Percentiles rank a stretch among this genome's conserved stretches.
phyloP scores from a whole-genome alignment of 2,113 vertebrate genomes.

The Stigmatopora nigra region DNA sequence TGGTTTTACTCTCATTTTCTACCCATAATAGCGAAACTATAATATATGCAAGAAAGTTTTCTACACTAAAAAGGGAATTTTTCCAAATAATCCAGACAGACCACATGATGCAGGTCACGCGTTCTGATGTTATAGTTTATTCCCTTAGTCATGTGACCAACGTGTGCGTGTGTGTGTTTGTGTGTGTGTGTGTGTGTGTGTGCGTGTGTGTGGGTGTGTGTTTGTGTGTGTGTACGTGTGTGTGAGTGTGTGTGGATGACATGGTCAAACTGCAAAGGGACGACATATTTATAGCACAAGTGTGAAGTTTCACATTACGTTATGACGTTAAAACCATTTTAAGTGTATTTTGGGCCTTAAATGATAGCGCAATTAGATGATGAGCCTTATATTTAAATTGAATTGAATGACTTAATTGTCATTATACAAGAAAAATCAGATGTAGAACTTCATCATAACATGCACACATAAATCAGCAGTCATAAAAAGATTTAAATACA shows the following conservation, averaged over 20 bases:
- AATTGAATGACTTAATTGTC: no score
- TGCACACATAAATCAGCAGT: no score
- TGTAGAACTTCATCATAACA: no score
- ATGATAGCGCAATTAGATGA: not conserved
- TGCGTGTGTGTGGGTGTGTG: not conserved
- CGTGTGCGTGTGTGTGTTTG: not conserved
- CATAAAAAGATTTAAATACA: no score
- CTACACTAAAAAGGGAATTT: not conserved
- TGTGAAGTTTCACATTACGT: conserved; percentile 66
- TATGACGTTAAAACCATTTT: conserved; percentile 26
- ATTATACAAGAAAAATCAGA: no score
- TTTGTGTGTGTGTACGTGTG: not conserved
- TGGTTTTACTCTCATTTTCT: not conserved
- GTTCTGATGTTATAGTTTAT: not conserved
- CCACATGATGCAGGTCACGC: not conserved
- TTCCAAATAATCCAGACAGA: not conserved
- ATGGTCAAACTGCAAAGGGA: conserved; percentile 36
- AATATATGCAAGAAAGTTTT: no score
- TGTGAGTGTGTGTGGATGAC: conserved; percentile 3
- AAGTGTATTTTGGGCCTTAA: not conserved
- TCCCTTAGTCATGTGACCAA: not conserved
- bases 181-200: not conserved
- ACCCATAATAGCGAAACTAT: conserved; percentile 23
- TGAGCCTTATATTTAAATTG: not conserved
- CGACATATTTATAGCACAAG: conserved; percentile 63